These are phyloP conservation scores for Arrhamphus sclerolepis DNA, from an alignment of 2,797 vertebrate species.

Conservation along the genomic window DNA sequence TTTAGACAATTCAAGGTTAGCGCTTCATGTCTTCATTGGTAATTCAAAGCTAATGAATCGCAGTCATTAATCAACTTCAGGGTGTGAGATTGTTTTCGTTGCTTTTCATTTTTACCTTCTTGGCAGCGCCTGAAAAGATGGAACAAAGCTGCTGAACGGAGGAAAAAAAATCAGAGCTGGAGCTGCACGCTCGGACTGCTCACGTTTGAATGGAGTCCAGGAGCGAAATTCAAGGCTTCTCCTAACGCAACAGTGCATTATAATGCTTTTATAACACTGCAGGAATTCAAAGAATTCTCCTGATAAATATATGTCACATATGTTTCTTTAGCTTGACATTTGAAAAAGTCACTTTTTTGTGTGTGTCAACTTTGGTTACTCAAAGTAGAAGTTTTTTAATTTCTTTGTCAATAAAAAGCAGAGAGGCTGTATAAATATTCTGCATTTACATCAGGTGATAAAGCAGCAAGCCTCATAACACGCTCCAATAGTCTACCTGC, in stretches of 20 bases:
- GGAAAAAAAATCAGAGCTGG: conserved; percentile 62
- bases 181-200: conserved; percentile 42
- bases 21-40: conserved; percentile 46
- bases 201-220: conserved; percentile 33
- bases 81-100: conserved; percentile 31
- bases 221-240: conserved; percentile 52
- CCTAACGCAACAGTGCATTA: conserved; percentile 18
- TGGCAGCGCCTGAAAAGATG: conserved; percentile 62
- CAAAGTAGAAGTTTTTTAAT: conserved; percentile 48
- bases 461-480: conserved; percentile 82
- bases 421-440: conserved; percentile 77
- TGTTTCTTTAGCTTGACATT: conserved; percentile 3
- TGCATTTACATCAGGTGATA: conserved; percentile 82
- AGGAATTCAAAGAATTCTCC: conserved; percentile 8
- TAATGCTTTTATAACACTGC: not conserved
- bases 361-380: conserved; percentile 22
- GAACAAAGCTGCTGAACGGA: conserved; percentile 50
- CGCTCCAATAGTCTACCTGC: conserved; percentile 81
- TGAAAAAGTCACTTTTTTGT: not conserved
- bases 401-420: conserved; percentile 75
- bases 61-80: conserved; percentile 57
- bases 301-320: not conserved
- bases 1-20: conserved; percentile 59
- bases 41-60: conserved; percentile 67
- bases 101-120: conserved; percentile 43